These are phyloP conservation scores for Sycophaga agraensis DNA, from an alignment of 1,140 invertebrate species.

Conservation along the genomic window DNA sequence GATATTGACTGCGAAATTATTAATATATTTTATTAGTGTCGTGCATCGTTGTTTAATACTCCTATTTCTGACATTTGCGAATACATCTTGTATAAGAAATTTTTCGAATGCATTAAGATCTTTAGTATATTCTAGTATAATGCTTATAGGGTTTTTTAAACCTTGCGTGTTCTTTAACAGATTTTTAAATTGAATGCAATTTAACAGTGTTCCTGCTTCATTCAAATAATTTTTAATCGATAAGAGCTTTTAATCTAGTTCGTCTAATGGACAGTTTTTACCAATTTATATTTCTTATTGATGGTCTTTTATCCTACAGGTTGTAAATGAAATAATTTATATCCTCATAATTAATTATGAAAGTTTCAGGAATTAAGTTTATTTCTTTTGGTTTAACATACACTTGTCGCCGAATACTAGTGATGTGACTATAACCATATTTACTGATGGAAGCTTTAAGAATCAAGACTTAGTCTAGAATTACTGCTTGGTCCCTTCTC, in stretches of 20 bases:
- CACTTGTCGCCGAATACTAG: too few relatives aligned
- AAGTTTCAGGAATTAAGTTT: not conserved
- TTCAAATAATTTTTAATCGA: not conserved
- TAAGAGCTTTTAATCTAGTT: not conserved
- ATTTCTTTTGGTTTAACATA: not conserved
- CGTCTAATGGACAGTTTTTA: not conserved
- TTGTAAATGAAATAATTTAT: not conserved
- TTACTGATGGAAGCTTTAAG: not conserved
- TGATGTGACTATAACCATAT: too few relatives aligned
- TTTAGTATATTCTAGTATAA: conserved; percentile 3
- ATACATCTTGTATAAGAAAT: conserved; percentile 1
- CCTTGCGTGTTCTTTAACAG: conserved; percentile 9
- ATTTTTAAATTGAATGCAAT: conserved; percentile 27
- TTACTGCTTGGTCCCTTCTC: too few relatives aligned
- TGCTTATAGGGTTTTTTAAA: not conserved
- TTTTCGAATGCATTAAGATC: not conserved
- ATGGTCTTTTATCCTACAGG: not conserved
- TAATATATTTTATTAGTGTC: not conserved
- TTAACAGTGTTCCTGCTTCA: not conserved
- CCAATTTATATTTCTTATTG: not conserved
- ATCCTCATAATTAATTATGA: not conserved
- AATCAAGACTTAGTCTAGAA: too few relatives aligned
- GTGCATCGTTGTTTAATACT: conserved; percentile 21
- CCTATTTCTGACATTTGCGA: not conserved
- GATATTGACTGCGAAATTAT: too few relatives aligned